Percentiles rank a stretch among this genome's conserved stretches.
These are phyloP conservation scores for Hyperoplus lanceolatus DNA, from an alignment of 2,797 vertebrate genomes.

Conservation along the genomic window DNA sequence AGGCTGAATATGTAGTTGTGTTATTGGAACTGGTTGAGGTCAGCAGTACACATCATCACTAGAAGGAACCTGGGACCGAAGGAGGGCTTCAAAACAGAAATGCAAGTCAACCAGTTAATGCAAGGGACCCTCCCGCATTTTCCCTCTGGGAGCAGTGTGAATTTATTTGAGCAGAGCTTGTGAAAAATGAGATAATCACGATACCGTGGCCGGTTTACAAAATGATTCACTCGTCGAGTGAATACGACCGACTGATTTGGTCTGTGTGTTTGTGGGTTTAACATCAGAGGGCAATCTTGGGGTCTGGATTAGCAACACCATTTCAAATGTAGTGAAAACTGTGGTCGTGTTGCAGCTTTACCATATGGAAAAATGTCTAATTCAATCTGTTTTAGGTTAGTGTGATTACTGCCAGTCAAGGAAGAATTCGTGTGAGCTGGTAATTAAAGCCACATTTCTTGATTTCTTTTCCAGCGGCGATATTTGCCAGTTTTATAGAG, in stretches of 20 bases:
- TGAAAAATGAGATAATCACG: conserved; percentile 36
- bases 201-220: conserved; percentile 20
- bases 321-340: conserved; percentile 26
- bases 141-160: conserved; percentile 13
- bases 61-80: conserved; percentile 28
- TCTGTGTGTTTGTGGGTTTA: not conserved
- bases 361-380: conserved; percentile 37
- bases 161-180: conserved; percentile 6
- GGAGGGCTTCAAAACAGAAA: conserved; percentile 26
- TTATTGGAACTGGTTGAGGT: conserved; percentile 50
- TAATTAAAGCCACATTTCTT: conserved; percentile 77
- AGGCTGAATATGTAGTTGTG: conserved; percentile 23
- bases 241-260: conserved; percentile 13
- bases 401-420: conserved; percentile 62
- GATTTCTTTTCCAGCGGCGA: conserved; percentile 67
- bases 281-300: conserved; percentile 15
- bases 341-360: conserved; percentile 49
- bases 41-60: conserved; percentile 36
- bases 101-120: conserved; percentile 11
- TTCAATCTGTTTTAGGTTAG: conserved; percentile 76
- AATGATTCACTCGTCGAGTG: not conserved
- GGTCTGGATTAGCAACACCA: conserved; percentile 16
- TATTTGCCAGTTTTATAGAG: conserved; percentile 74
- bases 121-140: conserved; percentile 31
- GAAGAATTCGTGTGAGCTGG: conserved; percentile 65